phyloP scores from a whole-genome alignment of 2,113 vertebrate genomes.

The Gadus chalcogrammus region DNA sequence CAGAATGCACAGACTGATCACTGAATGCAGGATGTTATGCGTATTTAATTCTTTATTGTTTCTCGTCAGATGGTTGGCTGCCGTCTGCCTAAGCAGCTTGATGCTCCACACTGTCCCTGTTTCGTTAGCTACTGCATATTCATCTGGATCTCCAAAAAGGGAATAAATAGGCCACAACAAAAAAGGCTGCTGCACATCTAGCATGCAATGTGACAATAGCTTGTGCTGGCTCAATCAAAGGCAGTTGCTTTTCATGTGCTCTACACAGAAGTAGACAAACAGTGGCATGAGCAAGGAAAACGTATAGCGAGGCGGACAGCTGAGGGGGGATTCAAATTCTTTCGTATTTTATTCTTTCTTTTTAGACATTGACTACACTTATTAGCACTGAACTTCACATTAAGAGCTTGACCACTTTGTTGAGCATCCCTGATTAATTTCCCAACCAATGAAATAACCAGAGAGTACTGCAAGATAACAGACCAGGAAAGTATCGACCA shows the following conservation, averaged over 20 bases:
- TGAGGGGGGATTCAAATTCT: too few species aligned
- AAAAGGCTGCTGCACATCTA: constrained; percentile 44
- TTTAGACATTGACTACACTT: constrained; percentile 1
- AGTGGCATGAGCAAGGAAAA: constrained; percentile 34
- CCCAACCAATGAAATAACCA: too few species aligned
- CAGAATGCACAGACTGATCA: too few species aligned
- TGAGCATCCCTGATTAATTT: too few species aligned
- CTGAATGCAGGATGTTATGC: neutral
- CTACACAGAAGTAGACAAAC: constrained; percentile 23
- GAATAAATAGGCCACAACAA: constrained; percentile 42
- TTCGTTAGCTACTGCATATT: constrained; percentile 44
- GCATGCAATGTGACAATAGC: constrained; percentile 17
- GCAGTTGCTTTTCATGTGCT: neutral
- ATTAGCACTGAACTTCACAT: neutral
- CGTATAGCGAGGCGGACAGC: neutral
- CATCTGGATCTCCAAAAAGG: constrained; percentile 35
- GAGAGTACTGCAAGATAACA: too few species aligned
- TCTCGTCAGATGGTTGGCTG: constrained; percentile 1
- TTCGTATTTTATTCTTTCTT: neutral
- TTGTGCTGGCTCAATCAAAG: constrained; percentile 4
- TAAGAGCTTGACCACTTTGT: too few species aligned
- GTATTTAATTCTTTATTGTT: constrained; percentile 4
- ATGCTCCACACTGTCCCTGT: constrained; percentile 45
- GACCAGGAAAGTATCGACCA: too few species aligned
- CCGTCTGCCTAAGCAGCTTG: constrained; percentile 15